These are phyloP conservation scores for Petrolisthes cinctipes DNA, from an alignment of 2,888 invertebrate species.

Conservation along the genomic window DNA sequence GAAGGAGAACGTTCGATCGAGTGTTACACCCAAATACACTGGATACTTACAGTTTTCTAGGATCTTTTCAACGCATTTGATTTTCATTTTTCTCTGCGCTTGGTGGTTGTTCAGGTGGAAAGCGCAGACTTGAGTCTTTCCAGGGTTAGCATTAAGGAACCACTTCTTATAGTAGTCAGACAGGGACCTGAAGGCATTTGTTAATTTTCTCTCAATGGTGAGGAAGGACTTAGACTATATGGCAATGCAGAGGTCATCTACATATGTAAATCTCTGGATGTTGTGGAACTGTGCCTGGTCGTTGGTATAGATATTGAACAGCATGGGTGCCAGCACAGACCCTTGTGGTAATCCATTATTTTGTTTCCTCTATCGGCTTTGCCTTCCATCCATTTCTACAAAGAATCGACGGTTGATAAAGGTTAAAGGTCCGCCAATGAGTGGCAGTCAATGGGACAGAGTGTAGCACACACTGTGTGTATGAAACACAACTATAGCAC, in stretches of 20 bases:
- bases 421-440: too few relatives aligned
- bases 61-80: neutral
- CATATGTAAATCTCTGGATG: neutral
- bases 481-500: too few relatives aligned
- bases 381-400: neutral
- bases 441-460: too few relatives aligned
- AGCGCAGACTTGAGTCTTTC: conserved; percentile 8
- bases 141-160: conserved; percentile 10
- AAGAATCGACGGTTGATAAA: neutral
- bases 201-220: neutral
- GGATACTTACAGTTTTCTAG: too few relatives aligned
- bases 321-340: too few relatives aligned
- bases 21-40: too few relatives aligned
- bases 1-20: too few relatives aligned
- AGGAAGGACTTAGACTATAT: neutral
- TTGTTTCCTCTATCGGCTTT: neutral
- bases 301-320: too few relatives aligned
- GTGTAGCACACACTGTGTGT: too few relatives aligned
- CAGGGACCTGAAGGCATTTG: neutral
- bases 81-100: neutral
- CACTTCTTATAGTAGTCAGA: neutral
- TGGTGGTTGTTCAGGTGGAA: conserved; percentile 19
- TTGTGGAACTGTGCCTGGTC: neutral
- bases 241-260: neutral
- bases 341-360: neutral